Conservation (phyloP, 1,140 invertebrate genomes). For the Cydia pomonella region DNA sequence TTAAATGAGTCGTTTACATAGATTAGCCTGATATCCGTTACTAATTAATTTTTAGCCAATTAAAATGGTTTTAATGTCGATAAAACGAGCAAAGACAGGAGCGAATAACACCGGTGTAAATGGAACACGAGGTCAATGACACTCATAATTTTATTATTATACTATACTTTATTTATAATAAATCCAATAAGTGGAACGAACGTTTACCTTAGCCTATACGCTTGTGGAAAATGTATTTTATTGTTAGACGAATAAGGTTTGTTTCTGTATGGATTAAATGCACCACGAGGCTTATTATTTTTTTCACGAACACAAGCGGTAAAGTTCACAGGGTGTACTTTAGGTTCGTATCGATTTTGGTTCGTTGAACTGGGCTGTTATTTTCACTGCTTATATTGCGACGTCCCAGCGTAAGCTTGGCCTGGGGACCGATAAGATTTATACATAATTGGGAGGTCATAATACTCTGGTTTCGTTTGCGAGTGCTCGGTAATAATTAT, state of each 20-base stretch:
- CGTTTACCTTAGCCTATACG: neutral
- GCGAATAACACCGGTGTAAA: neutral
- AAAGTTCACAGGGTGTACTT: conserved; percentile 20
- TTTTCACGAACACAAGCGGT: conserved; percentile 18
- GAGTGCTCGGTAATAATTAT: neutral
- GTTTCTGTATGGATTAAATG: neutral
- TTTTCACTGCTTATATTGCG: neutral
- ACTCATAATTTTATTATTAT: conserved; percentile 7
- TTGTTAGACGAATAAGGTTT: neutral
- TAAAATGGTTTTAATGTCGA: neutral
- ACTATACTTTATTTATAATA: conserved; percentile 12
- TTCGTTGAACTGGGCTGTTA: conserved; percentile 25
- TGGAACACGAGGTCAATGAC: neutral
- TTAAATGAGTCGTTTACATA: neutral
- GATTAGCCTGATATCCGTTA: conserved; percentile 9
- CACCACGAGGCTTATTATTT: neutral
- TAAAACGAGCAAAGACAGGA: neutral
- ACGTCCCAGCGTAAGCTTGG: neutral
- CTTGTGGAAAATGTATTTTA: neutral
- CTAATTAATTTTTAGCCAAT: neutral
- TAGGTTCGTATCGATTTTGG: conserved; percentile 21
- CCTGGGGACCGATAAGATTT: neutral
- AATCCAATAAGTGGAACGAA: conserved; percentile 11
- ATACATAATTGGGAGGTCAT: neutral
- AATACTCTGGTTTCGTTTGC: neutral